Base-by-base conservation (phyloP, 1,140 invertebrate genomes). In the Thaumetopoea pityocampa region DNA sequence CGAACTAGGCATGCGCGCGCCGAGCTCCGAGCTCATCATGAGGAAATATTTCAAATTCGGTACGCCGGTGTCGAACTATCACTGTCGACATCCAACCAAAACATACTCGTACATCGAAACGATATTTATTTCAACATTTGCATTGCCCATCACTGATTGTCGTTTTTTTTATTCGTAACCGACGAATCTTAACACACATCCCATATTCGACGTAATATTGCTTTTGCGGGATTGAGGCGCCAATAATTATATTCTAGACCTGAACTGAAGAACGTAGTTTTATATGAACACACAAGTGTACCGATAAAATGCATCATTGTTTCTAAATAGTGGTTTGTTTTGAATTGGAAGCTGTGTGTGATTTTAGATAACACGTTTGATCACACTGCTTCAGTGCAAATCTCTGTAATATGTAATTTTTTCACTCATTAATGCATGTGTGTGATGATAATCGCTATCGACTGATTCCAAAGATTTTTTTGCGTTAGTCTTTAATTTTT, bases 21-120 rank as follows among this genome's bases (percentile, higher is more conserved):
- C 67, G 18, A 36, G 52, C 68, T 84, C 78, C 64, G 85, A 86
- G 68, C 81, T 84, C 67, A 85, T 86, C 69, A 79, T 86, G 68
- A 83, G 85, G 73, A 85, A 86, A 81, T 86, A 86, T 81, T 85
- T 85, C 82, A 85, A 84, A 58, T 86, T 86, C 62, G 82, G 85
- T 86, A 83, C 68, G 79, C 57, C 55, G 46, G 51, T 33, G 6
- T 41, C 33, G 32, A 56, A 34, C 43, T 45, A 47, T 54, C 48
- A 45, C 38, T 51, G 35, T 55, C 38, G 46, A 45, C 32, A 49
- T 40, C 52, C 38, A 28, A 58, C 47, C 38, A 40, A 47, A 53
- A 46, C 47, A 62, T 38, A 44, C 7, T 37, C 52, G 36, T 46
- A 50, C 50, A 48, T 50, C 29, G 49, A 47, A 44, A 16, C 46